Conservation (phyloP, 2,113 vertebrate genomes). For the Solea solea region DNA sequence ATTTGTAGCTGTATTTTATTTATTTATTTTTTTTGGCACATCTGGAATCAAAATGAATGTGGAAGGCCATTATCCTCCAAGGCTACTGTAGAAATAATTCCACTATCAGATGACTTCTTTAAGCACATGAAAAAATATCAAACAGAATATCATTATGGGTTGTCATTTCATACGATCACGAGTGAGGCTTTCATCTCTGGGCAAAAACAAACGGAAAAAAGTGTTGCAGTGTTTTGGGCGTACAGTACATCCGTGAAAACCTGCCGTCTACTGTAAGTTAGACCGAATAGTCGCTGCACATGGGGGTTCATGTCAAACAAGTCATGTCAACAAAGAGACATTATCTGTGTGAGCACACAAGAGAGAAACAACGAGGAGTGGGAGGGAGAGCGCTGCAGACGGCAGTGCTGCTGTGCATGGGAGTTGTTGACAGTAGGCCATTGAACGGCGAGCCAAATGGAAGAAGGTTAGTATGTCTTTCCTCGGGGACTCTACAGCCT, state of each 20-base stretch:
- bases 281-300: conserved; percentile 9
- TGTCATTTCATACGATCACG: conserved; percentile 44
- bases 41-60: conserved; percentile 53
- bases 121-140: conserved; percentile 62
- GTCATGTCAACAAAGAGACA: conserved; percentile 20
- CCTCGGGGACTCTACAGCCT: conserved; percentile 34
- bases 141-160: conserved; percentile 35
- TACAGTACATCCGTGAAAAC: conserved; percentile 52
- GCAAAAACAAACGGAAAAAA: conserved; percentile 52
- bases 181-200: conserved; percentile 54
- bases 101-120: conserved; percentile 36
- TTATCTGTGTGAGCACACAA: conserved; percentile 42
- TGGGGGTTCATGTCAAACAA: conserved; percentile 14
- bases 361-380: conserved; percentile 42
- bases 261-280: conserved; percentile 39
- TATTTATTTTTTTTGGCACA: conserved; percentile 38
- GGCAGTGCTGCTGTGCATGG: conserved; percentile 55
- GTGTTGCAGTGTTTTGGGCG: conserved; percentile 59
- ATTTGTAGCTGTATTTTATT: conserved; percentile 22
- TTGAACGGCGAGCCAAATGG: conserved; percentile 56
- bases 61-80: conserved; percentile 39
- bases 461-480: conserved; percentile 51
- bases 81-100: conserved; percentile 42
- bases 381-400: conserved; percentile 49
- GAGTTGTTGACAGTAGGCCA: conserved; percentile 47